Base-by-base conservation (phyloP, 2,113 vertebrate genomes). In the Strigops habroptila region DNA sequence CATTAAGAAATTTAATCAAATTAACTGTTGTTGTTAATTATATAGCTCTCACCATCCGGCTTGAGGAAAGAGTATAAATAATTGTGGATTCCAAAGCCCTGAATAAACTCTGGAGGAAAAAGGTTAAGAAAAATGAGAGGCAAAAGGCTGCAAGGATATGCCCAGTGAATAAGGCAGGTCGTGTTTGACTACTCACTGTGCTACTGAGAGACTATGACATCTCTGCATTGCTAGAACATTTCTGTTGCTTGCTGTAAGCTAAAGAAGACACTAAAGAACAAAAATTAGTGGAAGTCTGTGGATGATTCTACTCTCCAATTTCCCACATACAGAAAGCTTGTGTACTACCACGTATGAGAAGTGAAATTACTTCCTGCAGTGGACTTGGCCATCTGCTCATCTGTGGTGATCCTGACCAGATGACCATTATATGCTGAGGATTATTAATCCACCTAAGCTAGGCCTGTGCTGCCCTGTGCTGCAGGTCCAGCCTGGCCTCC, bases 371-470 rank as follows among this genome's bases (percentile, higher is more conserved):
- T 77, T 83, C 71, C 39, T 83, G 5, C 21, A 43, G 59, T 21
- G 41, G 33, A 23, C 21, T 60, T 68, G 3, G 5, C 31, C 68
- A 3, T 35, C 33, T 90, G 39, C 49, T 80, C 22, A 19, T 9
- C 31, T 31, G 51, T 33, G 23, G 43, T 15, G 83, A 27, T 31
- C 30, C 87, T 63, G 43, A 22, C 31, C 52, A 49, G 55, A 49
- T 39, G 37, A 28, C 28, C 1, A 0, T 1, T 37, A n/a, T 37
- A 44, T 18, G 5, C 6, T 0, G 5, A 59, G 28, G 33, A 48
- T 30, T 28, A 74, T 35, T 33, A 86, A 30, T 37, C 22, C 14
- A 3, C 0, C 1, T 18, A 52, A 46, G 14, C 43, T 2, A 18
- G 9, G 41, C 13, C 44, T 9, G 22, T 39, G 51, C 80, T 43